phyloP scores from a whole-genome alignment of 1,140 invertebrate genomes.

The Gonioctena quinquepunctata region DNA sequence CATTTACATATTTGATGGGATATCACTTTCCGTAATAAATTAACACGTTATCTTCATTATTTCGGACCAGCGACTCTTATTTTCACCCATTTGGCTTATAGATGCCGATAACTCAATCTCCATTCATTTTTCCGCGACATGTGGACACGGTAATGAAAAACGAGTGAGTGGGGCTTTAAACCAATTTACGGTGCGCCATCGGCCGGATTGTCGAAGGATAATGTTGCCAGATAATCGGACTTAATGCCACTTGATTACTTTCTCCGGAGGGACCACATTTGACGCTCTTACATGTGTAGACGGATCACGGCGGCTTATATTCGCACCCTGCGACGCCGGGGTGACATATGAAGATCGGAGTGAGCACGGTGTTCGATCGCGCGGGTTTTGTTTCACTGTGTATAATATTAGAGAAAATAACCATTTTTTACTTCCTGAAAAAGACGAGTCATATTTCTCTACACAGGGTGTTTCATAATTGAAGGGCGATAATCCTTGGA shows the following conservation, averaged over 20 bases:
- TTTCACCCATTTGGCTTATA: no score
- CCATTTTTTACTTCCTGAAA: no score
- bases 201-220: not conserved
- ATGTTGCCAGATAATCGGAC: conserved; percentile 12
- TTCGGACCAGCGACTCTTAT: no score
- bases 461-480: no score
- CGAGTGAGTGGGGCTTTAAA: not conserved
- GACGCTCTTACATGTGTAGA: conserved; percentile 6
- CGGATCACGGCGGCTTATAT: not conserved
- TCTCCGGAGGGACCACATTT: conserved; percentile 1
- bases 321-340: not conserved
- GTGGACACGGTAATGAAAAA: not conserved
- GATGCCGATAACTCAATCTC: not conserved
- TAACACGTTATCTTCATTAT: no score
- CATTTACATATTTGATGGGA: no score
- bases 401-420: no score
- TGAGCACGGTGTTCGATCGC: not conserved
- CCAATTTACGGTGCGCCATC: not conserved
- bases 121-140: not conserved
- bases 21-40: no score
- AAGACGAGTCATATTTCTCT: no score
- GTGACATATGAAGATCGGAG: not conserved
- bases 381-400: not conserved
- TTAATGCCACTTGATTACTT: conserved; percentile 22
- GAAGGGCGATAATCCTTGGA: no score